phyloP scores from a whole-genome alignment of 2,797 vertebrate genomes.

The Melanotaenia nigrans region DNA sequence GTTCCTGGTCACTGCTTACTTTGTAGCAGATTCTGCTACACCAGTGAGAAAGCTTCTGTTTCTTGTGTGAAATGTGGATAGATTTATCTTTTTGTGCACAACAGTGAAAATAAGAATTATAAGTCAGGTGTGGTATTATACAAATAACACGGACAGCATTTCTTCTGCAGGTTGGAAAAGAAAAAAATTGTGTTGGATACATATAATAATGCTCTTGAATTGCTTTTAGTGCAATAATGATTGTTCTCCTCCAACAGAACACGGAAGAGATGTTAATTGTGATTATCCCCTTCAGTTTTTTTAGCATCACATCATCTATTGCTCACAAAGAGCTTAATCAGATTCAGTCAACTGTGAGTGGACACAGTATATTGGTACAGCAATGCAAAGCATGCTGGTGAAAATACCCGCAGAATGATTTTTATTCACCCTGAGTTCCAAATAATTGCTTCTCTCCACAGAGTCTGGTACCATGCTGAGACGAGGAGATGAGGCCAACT shows the following conservation, averaged over 20 bases:
- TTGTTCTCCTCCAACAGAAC: conserved; percentile 12
- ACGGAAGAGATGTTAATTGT: conserved; percentile 24
- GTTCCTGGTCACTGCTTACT: conserved; percentile 31
- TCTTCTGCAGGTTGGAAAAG: background rate
- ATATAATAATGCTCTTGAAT: conserved; percentile 19
- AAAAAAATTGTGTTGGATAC: conserved; percentile 8
- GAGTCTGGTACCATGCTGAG: conserved; percentile 40
- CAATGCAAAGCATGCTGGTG: conserved; percentile 26
- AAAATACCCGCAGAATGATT: conserved; percentile 20
- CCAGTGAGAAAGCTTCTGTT: conserved; percentile 11
- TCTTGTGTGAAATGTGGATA: conserved; percentile 1
- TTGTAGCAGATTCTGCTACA: conserved; percentile 21
- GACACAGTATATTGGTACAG: conserved; percentile 9
- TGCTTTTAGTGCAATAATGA: conserved; percentile 24
- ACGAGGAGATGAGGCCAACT: conserved; percentile 32
- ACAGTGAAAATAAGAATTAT: background rate
- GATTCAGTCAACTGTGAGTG: conserved; percentile 16
- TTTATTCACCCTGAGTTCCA: conserved; percentile 52
- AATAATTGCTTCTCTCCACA: conserved; percentile 55
- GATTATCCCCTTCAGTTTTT: conserved; percentile 26
- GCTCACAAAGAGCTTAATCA: conserved; percentile 27
- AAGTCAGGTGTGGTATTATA: background rate
- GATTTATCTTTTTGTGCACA: conserved; percentile 2
- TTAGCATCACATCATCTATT: conserved; percentile 23
- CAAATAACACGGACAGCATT: background rate